Conservation (phyloP, 2,797 vertebrate species). For the Aplochiton taeniatus region DNA sequence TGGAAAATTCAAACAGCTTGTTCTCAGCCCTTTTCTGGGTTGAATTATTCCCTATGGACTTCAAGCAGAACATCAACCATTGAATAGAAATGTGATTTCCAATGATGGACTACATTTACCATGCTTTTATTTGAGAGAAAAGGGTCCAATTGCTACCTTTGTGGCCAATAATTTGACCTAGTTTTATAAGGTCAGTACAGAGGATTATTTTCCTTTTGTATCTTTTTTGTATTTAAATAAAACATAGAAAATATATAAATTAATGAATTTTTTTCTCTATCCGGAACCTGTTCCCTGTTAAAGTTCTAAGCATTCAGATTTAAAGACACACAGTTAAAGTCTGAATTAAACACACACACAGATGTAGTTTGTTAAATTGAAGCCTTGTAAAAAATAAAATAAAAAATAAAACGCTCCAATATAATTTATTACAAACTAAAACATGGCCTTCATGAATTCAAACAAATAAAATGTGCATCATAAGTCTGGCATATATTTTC, state of each 20-base stretch:
- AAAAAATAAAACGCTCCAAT: constrained; percentile 12
- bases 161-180: constrained; percentile 3
- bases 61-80: background rate
- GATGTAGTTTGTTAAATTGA: background rate
- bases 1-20: no score
- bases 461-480: constrained; percentile 14
- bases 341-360: constrained; percentile 7
- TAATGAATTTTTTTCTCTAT: no score
- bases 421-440: constrained; percentile 35
- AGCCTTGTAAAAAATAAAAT: background rate
- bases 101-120: constrained; percentile 29
- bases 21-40: background rate
- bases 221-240: constrained; percentile 60
- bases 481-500: background rate
- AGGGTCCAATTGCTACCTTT: constrained; percentile 1
- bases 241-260: constrained; percentile 23
- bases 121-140: background rate
- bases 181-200: constrained; percentile 6
- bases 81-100: constrained; percentile 17
- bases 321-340: no score
- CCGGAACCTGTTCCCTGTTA: no score
- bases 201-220: constrained; percentile 42
- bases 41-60: constrained; percentile 26
- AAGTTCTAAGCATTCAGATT: no score
- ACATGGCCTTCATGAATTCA: background rate